Conservation (phyloP, 2,113 vertebrate species). For the Colossoma macropomum region DNA sequence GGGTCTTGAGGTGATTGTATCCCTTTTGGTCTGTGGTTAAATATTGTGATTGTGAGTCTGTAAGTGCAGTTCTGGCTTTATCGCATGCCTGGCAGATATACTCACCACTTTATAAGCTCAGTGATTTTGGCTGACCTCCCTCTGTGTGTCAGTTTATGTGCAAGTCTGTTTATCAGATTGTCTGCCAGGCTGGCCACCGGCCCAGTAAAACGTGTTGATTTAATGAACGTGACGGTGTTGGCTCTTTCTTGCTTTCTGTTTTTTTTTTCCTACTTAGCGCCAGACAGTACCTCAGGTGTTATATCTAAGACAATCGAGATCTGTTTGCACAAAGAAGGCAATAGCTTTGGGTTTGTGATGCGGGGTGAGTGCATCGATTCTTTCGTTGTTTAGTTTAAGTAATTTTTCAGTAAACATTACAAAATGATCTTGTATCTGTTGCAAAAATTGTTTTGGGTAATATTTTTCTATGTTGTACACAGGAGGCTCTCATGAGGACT, state of each 20-base stretch:
- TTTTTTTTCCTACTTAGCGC: constrained; percentile 74
- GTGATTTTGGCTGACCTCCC: constrained; percentile 50
- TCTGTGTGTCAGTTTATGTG: constrained; percentile 29
- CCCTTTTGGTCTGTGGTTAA: constrained; percentile 14
- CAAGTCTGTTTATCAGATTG: constrained; percentile 33
- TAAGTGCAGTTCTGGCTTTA: neutral
- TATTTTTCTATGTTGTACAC: constrained; percentile 42
- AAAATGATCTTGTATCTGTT: neutral
- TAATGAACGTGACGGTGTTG: constrained; percentile 26
- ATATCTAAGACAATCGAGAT: constrained; percentile 96
- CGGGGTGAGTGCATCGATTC: constrained; percentile 79
- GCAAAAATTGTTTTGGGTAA: neutral
- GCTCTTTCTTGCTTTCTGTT: constrained; percentile 16
- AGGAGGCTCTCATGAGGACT: constrained; percentile 93
- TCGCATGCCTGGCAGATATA: constrained; percentile 33
- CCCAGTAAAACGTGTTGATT: constrained; percentile 46
- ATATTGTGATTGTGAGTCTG: constrained; percentile 5
- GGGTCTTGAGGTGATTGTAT: neutral
- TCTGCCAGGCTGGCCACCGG: constrained; percentile 8
- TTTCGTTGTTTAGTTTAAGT: neutral
- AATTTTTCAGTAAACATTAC: neutral
- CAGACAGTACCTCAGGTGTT: constrained; percentile 88
- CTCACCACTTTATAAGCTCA: constrained; percentile 41
- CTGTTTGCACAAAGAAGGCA: constrained; percentile 95
- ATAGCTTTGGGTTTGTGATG: constrained; percentile 95